A percentile compares a stretch with the other conserved stretches of the same genome.
phyloP scores from a whole-genome alignment of 1,140 invertebrate species.

The Apis laboriosa region DNA sequence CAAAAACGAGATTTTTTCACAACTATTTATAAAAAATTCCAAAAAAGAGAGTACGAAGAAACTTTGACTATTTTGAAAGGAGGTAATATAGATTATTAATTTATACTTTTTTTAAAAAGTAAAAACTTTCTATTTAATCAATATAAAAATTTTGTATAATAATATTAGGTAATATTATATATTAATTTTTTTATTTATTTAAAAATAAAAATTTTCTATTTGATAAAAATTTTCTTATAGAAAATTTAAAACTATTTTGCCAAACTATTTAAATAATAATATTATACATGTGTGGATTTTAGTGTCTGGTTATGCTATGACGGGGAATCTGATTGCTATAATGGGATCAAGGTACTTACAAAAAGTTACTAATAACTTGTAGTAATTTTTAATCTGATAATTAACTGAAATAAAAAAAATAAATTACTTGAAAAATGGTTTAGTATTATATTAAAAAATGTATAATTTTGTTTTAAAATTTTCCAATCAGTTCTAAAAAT shows the following conservation, averaged over 20 bases:
- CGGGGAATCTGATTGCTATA: conserved; percentile 61
- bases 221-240: too few relatives aligned
- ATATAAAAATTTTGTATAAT: too few relatives aligned
- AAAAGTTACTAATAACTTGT: background rate
- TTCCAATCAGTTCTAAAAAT: too few relatives aligned
- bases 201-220: too few relatives aligned
- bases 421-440: too few relatives aligned
- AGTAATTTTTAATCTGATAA: background rate
- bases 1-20: background rate
- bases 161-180: too few relatives aligned
- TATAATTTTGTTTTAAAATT: too few relatives aligned
- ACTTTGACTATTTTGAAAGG: conserved; percentile 30
- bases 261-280: background rate
- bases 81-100: conserved; percentile 11
- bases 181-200: too few relatives aligned
- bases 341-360: conserved; percentile 63
- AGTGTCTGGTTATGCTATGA: conserved; percentile 57
- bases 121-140: background rate
- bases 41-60: background rate
- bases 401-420: too few relatives aligned
- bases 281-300: background rate
- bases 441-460: too few relatives aligned
- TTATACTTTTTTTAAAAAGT: background rate
- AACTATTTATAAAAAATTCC: background rate
- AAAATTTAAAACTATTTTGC: too few relatives aligned